Percentiles rank a stretch among this genome's conserved stretches.
phyloP scores from a whole-genome alignment of 2,888 invertebrate species.

The Tachina grossa region DNA sequence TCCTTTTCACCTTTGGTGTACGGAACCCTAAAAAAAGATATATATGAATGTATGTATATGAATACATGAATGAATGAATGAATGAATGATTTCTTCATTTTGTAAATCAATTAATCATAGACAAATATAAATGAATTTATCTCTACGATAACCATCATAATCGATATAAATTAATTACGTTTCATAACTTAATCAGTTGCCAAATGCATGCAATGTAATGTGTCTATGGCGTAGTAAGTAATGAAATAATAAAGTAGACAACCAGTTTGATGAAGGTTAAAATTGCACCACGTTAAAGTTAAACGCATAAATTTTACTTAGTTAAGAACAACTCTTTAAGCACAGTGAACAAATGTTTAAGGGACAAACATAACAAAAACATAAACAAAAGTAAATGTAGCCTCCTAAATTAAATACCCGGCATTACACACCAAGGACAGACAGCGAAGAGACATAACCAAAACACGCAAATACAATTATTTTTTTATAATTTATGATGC shows the following conservation, averaged over 20 bases:
- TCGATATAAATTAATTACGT: conserved; percentile 69
- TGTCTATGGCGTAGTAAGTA: conserved; percentile 47
- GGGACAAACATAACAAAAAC: conserved; percentile 23
- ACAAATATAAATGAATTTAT: conserved; percentile 61
- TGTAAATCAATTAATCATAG: conserved; percentile 66
- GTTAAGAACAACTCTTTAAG: neutral
- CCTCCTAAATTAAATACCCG: conserved; percentile 2
- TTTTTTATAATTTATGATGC: conserved; percentile 79
- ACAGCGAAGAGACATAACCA: neutral
- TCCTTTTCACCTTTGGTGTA: too few species aligned
- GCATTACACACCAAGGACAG: neutral
- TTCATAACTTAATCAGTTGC: conserved; percentile 69
- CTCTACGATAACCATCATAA: conserved; percentile 65
- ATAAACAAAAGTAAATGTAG: neutral
- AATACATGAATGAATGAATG: too few species aligned
- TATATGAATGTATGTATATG: neutral
- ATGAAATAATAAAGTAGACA: conserved; percentile 26
- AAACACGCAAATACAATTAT: conserved; percentile 20
- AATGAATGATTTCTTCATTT: conserved; percentile 42
- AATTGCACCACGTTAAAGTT: conserved; percentile 19
- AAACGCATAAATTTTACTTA: conserved; percentile 2
- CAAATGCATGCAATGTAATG: conserved; percentile 66
- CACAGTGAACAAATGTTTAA: neutral
- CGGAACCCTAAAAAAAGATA: too few species aligned
- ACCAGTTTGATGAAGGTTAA: conserved; percentile 34